Evolutionary conservation across 2,888 invertebrate genomes (phyloP), one percentile per base, ranked within the genome.

Genomic region (Syritta pipiens): DNA sequence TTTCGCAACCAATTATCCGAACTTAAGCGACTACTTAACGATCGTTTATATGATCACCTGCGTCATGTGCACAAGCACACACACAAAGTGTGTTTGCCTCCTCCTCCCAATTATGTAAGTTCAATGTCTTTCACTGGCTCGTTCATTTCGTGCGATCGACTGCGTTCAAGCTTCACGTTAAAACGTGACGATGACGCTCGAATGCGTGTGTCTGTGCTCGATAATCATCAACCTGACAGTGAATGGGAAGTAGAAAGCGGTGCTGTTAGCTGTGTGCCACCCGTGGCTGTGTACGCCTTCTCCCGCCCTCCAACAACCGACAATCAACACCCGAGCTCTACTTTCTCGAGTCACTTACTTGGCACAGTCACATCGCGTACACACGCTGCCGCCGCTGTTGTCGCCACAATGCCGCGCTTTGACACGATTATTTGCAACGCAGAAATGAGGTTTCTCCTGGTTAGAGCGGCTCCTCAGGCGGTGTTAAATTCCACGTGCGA

Each of bases 31-130:
- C 76, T 65, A 65, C 57, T 76, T 76, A 76, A 69, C 69, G 51
- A 51, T 76, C 76, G 53, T 76, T 76, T 76, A 53, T 69, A 71
- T 71, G 71, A 65, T 63, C 69, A 51, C 51, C 57, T 44, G 57
- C 51, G 44, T 68, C 49, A 42, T 20, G 35, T 5, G 40, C 60
- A 48, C 55, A 67, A 53, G 30, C 44, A n/a, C 19, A 28, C 62
- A 28, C 59, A 53, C 62, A 60, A 51, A 44, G 49, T 28, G n/a
- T n/a, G n/a, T n/a, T n/a, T 6, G 30, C 20, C 40, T 44, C 32
- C 6, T 17, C 37, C 49, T 20, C 30, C 51, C 63, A 51, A 53
- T 71, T 76, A 71, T 71, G 71, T 76, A 59, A 77, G 65, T 65
- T 71, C 24, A 60, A 53, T 46, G 76, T 71, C 65, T 77, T 51